These are phyloP conservation scores for Venustoraphidia nigricollis DNA, from an alignment of 2,888 invertebrate genomes.

Conservation along the genomic window DNA sequence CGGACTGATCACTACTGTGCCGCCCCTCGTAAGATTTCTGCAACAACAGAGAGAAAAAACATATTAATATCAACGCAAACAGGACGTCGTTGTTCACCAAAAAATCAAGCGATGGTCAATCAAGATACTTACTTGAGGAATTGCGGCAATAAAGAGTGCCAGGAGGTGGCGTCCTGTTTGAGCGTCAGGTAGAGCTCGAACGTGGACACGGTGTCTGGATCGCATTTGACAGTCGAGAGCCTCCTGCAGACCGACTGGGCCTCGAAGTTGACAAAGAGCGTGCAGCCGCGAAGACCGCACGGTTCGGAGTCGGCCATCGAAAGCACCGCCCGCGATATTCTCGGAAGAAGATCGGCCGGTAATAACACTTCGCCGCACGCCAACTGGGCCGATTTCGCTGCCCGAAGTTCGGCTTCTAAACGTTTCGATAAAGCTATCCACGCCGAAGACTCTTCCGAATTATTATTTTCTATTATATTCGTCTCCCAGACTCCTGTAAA, in stretches of 20 bases:
- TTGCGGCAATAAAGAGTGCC: constrained; percentile 77
- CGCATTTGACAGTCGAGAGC: constrained; percentile 71
- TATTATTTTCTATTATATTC: constrained; percentile 1
- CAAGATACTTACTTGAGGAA: constrained; percentile 66
- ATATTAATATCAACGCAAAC: too few relatives aligned
- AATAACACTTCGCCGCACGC: constrained; percentile 74
- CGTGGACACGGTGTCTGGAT: constrained; percentile 74
- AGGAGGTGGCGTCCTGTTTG: constrained; percentile 72
- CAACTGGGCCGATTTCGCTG: constrained; percentile 66
- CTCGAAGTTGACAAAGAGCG: constrained; percentile 71
- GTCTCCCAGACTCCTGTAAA: constrained; percentile 2
- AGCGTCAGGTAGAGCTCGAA: constrained; percentile 81
- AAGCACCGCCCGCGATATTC: constrained; percentile 65
- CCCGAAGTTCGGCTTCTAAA: constrained; percentile 62
- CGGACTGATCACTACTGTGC: constrained; percentile 77
- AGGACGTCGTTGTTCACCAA: too few relatives aligned
- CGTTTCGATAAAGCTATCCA: constrained; percentile 55
- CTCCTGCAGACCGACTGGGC: constrained; percentile 51
- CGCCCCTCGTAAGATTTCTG: constrained; percentile 74
- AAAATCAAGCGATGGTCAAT: neutral
- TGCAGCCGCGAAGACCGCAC: constrained; percentile 76
- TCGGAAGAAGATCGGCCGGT: constrained; percentile 65
- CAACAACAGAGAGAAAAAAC: constrained; percentile 13
- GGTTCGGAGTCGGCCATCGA: constrained; percentile 78
- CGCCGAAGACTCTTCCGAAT: constrained; percentile 32